Evolutionary conservation across 1,140 invertebrate genomes (phyloP).

Genomic region (Cotesia vestalis): DNA sequence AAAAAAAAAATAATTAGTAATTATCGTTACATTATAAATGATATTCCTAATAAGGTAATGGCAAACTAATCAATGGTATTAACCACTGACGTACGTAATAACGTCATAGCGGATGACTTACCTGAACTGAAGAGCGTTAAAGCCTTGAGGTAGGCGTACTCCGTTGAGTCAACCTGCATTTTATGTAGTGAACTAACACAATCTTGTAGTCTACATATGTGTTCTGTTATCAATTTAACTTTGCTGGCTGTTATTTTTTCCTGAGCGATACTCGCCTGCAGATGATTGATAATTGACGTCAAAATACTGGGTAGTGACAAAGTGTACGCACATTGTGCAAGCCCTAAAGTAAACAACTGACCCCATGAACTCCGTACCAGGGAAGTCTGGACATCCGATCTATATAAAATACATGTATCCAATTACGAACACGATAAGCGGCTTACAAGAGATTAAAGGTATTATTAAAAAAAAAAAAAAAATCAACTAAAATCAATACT

Average conservation of each 20-base stretch:
- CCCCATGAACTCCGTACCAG: conserved; percentile 90
- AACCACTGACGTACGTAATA: background rate
- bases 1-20: conserved; percentile 12
- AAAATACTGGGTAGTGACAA: conserved; percentile 85
- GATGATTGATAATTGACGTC: conserved; percentile 79
- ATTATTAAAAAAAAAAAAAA: background rate
- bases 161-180: conserved; percentile 80
- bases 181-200: conserved; percentile 80
- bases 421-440: conserved; percentile 16
- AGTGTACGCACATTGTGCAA: conserved; percentile 86
- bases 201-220: conserved; percentile 84
- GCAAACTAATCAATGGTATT: background rate
- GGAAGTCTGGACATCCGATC: conserved; percentile 83
- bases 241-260: conserved; percentile 77
- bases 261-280: conserved; percentile 73
- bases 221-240: conserved; percentile 82
- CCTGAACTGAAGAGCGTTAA: conserved; percentile 82
- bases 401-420: conserved; percentile 62
- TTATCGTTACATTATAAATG: background rate
- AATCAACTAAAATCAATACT: conserved; percentile 39
- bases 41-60: background rate
- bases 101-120: conserved; percentile 45
- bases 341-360: conserved; percentile 90
- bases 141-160: conserved; percentile 91
- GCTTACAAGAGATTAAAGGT: background rate